phyloP scores from a whole-genome alignment of 2,113 vertebrate species.

The Rhinopithecus roxellana region DNA sequence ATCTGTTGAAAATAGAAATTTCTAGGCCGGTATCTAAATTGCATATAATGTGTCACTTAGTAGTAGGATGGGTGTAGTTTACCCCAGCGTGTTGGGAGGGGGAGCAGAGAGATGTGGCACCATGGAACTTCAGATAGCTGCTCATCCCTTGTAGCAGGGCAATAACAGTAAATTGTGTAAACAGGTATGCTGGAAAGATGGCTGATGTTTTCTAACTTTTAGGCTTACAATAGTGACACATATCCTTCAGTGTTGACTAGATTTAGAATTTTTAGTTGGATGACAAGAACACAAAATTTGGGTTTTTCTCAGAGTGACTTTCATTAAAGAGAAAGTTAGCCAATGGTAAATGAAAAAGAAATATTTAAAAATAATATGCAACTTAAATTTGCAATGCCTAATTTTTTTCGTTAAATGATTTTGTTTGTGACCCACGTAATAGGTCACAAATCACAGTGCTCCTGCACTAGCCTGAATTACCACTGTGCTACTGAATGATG shows the following conservation, averaged over 20 bases:
- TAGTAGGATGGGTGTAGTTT: background rate
- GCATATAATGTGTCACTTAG: slow-evolving; percentile 23
- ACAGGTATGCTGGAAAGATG: background rate
- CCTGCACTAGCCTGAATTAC: background rate
- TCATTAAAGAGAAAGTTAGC: slow-evolving; percentile 19
- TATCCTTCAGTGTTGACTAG: background rate
- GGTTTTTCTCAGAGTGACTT: background rate
- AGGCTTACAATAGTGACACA: background rate
- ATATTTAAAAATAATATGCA: background rate
- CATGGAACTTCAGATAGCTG: background rate
- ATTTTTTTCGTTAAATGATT: background rate
- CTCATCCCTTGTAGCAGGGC: background rate
- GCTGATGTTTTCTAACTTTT: slow-evolving; percentile 1
- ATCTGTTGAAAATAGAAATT: background rate
- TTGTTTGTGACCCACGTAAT: background rate
- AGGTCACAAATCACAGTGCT: slow-evolving; percentile 22
- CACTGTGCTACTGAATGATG: background rate
- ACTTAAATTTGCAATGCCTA: background rate
- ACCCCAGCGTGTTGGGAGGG: background rate
- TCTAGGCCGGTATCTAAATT: background rate
- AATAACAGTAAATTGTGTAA: background rate
- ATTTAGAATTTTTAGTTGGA: slow-evolving; percentile 9
- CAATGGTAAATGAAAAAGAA: background rate
- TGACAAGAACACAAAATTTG: slow-evolving; percentile 29
- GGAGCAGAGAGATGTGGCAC: background rate